Base-by-base conservation (phyloP, 2,888 invertebrate genomes). In the Hyles lineata region DNA sequence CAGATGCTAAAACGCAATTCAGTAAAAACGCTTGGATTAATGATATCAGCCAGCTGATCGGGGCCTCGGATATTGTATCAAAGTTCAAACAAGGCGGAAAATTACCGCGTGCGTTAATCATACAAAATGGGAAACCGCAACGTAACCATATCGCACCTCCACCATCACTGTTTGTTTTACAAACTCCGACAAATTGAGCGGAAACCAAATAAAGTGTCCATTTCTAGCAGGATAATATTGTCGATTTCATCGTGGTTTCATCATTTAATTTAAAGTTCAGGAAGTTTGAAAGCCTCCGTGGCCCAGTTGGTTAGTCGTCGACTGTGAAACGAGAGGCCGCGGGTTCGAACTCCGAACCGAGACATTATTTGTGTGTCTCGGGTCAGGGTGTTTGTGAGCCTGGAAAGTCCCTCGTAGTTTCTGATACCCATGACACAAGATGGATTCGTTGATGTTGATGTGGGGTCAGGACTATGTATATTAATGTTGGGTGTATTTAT, bases 1-100 rank as follows among this genome's bases (percentile, higher is more conserved):
- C 50, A 50, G 15, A 9, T 50, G 50, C 50, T 19, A 60, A 21
- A 60, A 25, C 17, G 11, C 0, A 25, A 25, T 60, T 60, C 23
- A 75, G 61, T 60, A 73, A 29, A 60, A 60, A 60, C 60, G 25
- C 15, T 9, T 17, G 60, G 23, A 15, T 60, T 60, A 60, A 23
- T 23, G 21, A 25, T 60, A 60, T 60, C 17, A 32, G 17, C 15
- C 61, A 32, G 32, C 61, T 61, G 61, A 61, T 21, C 35, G 21
- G 29, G 78, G 74, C 70, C 69, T 63, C 73, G 72, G 73, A 71
- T 74, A 75, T 71, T 59, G 59, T 25, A 71, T 63, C 25, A 75
- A 43, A 67, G 63, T 67, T 67, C 23, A 67, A 67, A 67, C 43
- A 67, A 43, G 43, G 43, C 43, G 21, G 63, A 67, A 67, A 67